Base-by-base conservation (phyloP, 2,113 vertebrate species). In the Spilogale gracilis region DNA sequence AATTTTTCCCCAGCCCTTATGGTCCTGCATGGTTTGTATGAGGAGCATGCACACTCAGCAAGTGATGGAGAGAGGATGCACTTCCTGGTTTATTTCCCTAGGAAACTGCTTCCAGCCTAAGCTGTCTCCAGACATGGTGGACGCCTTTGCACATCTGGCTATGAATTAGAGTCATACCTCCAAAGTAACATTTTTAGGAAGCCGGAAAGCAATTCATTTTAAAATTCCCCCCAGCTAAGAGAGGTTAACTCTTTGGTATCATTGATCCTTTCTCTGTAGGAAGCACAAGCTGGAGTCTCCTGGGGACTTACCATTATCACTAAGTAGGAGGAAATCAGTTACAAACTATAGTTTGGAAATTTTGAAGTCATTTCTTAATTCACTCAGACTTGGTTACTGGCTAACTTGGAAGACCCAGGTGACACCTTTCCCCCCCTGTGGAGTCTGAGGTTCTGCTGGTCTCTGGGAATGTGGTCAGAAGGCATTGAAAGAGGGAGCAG, bases 131-230 rank as follows among this genome's bases (percentile, higher is more conserved):
- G 30, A 11, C 52, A 7, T 43, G 73, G 45, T 25, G 50, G 45
- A 32, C 17, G 27, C 25, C 60, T 65, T 78, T 92, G 89, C n/a
- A 20, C 58, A 12, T 52, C 7, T 27, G 17, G 25, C 1, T 65
- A 0, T 74, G 30, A 76, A 38, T 76, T 30, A 38, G 48, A 71
- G 4, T 67, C 80, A 43, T 32, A 17, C 21, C 54, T 91, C 54
- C 60, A 38, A 73, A 43, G 20, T 56, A 63, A 94, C 58, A 21
- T 84, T 79, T 93, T 89, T 32, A 50, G 45, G 45, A 52, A 91
- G 20, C 16, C 85, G 25, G 69, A 80, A 83, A 56, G n/a, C 50
- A 58, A 45, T 58, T 94, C 38, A 23, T 89, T 96, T 89, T 63
- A 95, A 52, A 52, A 45, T 54, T 85, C 38, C 61, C 20, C 32